A percentile compares a stretch with the other conserved stretches of the same genome.
Evolutionary conservation across 2,797 vertebrate species (phyloP).

Genomic region (Intellagama lesueurii): DNA sequence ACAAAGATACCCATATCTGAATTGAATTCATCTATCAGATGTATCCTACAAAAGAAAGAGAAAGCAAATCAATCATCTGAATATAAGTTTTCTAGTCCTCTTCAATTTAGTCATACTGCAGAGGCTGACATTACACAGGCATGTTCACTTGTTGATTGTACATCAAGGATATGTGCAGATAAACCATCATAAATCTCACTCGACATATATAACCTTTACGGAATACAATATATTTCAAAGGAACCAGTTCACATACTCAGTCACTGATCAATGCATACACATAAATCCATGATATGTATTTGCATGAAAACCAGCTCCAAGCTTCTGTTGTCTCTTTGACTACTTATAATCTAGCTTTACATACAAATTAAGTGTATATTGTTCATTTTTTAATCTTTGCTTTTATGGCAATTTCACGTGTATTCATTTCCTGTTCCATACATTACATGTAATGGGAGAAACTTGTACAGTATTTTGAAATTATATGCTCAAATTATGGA

Average conservation of each 20-base stretch:
- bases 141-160: not conserved
- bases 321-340: not conserved
- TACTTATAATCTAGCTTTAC: no score
- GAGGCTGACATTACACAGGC: no score
- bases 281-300: not conserved
- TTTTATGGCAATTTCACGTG: not conserved
- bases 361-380: not conserved
- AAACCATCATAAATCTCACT: not conserved
- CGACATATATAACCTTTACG: not conserved
- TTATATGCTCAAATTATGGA: not conserved
- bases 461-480: not conserved
- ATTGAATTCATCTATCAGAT: conserved; percentile 95
- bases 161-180: not conserved
- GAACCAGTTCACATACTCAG: not conserved
- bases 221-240: not conserved
- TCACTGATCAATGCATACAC: not conserved
- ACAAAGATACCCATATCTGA: conserved; percentile 92
- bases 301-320: not conserved
- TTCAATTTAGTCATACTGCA: not conserved
- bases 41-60: conserved; percentile 82
- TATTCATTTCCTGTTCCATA: not conserved
- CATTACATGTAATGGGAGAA: not conserved
- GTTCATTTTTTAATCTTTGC: not conserved
- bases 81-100: not conserved
- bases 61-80: not conserved